Evolutionary conservation across 2,797 vertebrate species (phyloP).

Genomic region (Chelonia mydas): DNA sequence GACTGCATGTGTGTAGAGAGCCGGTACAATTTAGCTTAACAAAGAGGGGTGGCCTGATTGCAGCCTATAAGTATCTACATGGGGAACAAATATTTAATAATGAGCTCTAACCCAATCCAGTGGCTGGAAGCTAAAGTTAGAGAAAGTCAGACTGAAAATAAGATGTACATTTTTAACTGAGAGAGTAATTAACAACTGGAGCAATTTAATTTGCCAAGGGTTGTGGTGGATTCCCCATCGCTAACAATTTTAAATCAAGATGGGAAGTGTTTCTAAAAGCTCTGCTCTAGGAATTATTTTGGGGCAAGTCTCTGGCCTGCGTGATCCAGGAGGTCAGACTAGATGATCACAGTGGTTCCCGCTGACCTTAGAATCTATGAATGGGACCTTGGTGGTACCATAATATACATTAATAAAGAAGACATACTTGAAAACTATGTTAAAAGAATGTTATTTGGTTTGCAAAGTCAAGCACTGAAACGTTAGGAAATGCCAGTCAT

Average conservation of each 20-base stretch:
- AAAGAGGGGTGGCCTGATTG: not conserved
- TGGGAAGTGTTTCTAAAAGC: not conserved
- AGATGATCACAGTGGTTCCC: not conserved
- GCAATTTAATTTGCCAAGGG: not conserved
- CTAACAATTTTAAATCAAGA: not conserved
- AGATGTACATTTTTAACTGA: not conserved
- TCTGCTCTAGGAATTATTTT: not conserved
- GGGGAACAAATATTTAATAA: not conserved
- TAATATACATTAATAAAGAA: too few species aligned
- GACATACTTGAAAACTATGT: too few species aligned
- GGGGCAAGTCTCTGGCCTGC: not conserved
- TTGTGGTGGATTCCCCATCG: too few species aligned
- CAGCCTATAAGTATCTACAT: not conserved
- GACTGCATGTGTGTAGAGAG: not conserved
- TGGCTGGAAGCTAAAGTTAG: not conserved
- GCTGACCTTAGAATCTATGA: too few species aligned
- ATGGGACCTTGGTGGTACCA: too few species aligned
- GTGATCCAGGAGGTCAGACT: not conserved
- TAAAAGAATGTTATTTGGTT: too few species aligned
- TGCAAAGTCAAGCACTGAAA: too few species aligned
- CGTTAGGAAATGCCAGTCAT: too few species aligned
- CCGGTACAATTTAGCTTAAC: not conserved
- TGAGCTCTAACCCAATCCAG: not conserved
- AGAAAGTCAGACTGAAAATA: not conserved
- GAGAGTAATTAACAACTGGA: not conserved